phyloP scores from a whole-genome alignment of 2,888 invertebrate genomes.

The Archaeoteleia sp. region DNA sequence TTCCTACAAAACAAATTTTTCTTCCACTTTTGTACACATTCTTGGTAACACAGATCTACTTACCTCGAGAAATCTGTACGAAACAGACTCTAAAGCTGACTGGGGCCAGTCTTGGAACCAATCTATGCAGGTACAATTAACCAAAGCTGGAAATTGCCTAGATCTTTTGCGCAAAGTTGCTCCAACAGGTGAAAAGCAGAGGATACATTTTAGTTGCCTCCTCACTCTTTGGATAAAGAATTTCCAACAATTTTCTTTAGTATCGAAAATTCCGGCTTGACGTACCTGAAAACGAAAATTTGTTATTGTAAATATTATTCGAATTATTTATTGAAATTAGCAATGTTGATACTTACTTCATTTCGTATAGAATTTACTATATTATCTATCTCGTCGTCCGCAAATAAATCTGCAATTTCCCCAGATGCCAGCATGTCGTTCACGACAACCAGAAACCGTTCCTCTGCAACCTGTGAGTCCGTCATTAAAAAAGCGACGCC shows the following conservation, averaged over 20 bases:
- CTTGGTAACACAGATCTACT: too few relatives aligned
- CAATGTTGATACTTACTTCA: constrained; percentile 77
- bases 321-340: constrained; percentile 5
- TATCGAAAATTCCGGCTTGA: constrained; percentile 87
- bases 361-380: constrained; percentile 85
- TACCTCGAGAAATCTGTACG: constrained; percentile 87
- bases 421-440: constrained; percentile 96
- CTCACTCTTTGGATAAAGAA: constrained; percentile 95
- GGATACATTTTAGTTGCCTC: constrained; percentile 84
- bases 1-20: constrained; percentile 73
- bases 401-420: constrained; percentile 91
- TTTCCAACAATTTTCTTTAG: constrained; percentile 95
- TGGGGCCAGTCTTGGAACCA: constrained; percentile 99
- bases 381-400: constrained; percentile 94
- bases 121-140: constrained; percentile 94
- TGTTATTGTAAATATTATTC: not conserved
- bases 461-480: constrained; percentile 94
- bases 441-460: constrained; percentile 91
- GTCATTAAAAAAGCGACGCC: constrained; percentile 94
- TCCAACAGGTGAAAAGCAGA: constrained; percentile 97
- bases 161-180: constrained; percentile 89
- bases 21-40: not conserved
- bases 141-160: constrained; percentile 94
- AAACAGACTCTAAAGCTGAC: constrained; percentile 93
- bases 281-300: constrained; percentile 78